These are phyloP conservation scores for Zootoca vivipara DNA, from an alignment of 2,113 vertebrate species.

Conservation along the genomic window DNA sequence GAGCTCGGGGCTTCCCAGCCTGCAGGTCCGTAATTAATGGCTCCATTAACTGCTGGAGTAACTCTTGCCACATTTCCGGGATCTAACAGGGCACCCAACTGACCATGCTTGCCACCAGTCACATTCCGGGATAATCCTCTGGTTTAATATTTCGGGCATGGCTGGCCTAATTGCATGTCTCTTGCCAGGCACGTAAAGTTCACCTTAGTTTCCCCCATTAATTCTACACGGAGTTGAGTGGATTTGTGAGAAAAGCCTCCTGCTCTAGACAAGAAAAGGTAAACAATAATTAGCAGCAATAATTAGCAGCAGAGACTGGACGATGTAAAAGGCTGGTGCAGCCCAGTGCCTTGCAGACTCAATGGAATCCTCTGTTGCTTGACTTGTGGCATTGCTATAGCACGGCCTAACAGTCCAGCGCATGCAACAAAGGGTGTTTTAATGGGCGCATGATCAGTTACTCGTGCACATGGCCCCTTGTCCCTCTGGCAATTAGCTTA, in stretches of 20 bases:
- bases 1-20: accelerated
- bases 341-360: background rate
- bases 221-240: background rate
- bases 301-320: background rate
- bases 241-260: background rate
- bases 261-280: background rate
- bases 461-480: too few relatives aligned
- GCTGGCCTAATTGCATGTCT: conserved; percentile 4
- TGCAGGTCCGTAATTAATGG: background rate
- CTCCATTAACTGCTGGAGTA: background rate
- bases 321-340: background rate
- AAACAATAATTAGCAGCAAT: background rate
- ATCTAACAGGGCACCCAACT: background rate
- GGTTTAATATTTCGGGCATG: background rate
- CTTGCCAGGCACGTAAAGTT: background rate
- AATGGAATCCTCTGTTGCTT: background rate
- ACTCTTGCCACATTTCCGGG: background rate
- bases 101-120: background rate
- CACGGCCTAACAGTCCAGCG: background rate
- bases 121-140: background rate
- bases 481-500: background rate
- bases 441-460: background rate
- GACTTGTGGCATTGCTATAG: background rate
- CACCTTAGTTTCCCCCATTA: background rate
- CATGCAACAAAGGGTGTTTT: background rate